Percentiles rank a stretch among this genome's conserved stretches.
Evolutionary conservation across 2,797 vertebrate species (phyloP).

Genomic region (Rhadinocentrus ornatus): DNA sequence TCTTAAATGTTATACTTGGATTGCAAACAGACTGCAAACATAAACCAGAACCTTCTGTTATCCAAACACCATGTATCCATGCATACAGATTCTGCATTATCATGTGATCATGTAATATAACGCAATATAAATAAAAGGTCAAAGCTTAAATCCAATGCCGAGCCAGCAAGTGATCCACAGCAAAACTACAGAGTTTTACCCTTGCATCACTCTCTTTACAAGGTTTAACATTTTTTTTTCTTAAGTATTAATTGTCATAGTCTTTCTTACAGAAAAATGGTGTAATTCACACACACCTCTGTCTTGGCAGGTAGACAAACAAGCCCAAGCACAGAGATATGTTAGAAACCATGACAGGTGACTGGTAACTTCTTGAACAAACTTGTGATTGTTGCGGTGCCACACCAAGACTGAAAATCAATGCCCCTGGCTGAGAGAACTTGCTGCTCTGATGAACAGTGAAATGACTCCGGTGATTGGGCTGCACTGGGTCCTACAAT

Average conservation of each 20-base stretch:
- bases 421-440: constrained; percentile 63
- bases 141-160: not conserved
- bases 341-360: constrained; percentile 38
- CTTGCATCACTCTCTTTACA: not conserved
- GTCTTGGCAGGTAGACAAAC: not conserved
- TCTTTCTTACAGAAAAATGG: not conserved
- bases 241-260: not conserved
- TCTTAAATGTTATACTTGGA: not conserved
- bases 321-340: constrained; percentile 6
- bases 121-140: too few relatives aligned
- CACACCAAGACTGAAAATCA: constrained; percentile 77
- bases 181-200: not conserved
- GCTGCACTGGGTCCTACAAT: constrained; percentile 51
- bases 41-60: not conserved
- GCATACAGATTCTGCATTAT: not conserved
- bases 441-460: constrained; percentile 83
- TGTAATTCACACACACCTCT: not conserved
- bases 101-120: not conserved
- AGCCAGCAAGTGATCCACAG: not conserved
- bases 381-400: constrained; percentile 79
- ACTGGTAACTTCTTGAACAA: constrained; percentile 72
- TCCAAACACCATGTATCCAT: too few relatives aligned
- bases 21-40: not conserved
- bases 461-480: constrained; percentile 76
- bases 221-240: not conserved